These are phyloP conservation scores for Mirounga angustirostris DNA, from an alignment of 2,113 vertebrate genomes.

Conservation along the genomic window DNA sequence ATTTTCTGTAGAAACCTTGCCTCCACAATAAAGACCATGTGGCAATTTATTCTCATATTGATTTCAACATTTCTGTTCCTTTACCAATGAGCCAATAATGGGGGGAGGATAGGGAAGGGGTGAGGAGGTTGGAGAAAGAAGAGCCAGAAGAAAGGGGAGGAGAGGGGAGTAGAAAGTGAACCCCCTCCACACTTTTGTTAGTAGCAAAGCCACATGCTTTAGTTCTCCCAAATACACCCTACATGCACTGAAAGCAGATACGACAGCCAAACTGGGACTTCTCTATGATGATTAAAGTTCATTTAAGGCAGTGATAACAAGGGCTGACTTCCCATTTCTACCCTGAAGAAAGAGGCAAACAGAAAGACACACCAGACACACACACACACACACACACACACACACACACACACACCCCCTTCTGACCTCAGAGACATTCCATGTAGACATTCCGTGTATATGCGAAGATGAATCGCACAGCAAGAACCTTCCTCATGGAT, in stretches of 20 bases:
- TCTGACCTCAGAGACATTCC: not conserved
- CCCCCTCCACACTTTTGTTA: slow-evolving; percentile 33
- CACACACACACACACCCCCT: not conserved
- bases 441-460: fast-evolving
- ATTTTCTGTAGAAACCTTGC: slow-evolving; percentile 89
- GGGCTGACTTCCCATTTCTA: not conserved
- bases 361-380: not conserved
- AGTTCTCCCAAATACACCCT: slow-evolving; percentile 43
- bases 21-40: slow-evolving; percentile 87
- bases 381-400: not conserved
- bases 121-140: slow-evolving; percentile 27
- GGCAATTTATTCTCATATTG: slow-evolving; percentile 90
- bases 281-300: slow-evolving; percentile 68
- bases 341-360: not conserved
- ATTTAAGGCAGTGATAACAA: not conserved
- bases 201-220: slow-evolving; percentile 39
- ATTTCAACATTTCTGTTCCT: slow-evolving; percentile 86
- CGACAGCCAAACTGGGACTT: slow-evolving; percentile 62
- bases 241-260: slow-evolving; percentile 73
- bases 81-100: slow-evolving; percentile 60
- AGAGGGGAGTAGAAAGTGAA: slow-evolving; percentile 40
- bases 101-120: not conserved
- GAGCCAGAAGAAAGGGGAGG: slow-evolving; percentile 20
- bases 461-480: not conserved
- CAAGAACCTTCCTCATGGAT: not conserved